phyloP scores from a whole-genome alignment of 2,113 vertebrate genomes.

The Emydura subglobosa region DNA sequence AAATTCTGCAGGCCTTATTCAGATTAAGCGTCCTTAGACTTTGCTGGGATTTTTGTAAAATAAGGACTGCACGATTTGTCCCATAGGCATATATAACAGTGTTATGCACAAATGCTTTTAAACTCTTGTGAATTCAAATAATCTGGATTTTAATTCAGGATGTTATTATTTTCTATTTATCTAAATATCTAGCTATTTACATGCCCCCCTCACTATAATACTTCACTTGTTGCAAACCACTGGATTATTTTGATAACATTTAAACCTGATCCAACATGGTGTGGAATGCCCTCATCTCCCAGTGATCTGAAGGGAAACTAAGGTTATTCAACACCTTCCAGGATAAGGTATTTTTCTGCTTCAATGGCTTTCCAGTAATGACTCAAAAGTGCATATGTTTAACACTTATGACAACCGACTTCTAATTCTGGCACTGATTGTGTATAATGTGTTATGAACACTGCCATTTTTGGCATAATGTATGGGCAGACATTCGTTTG shows the following conservation, averaged over 20 bases:
- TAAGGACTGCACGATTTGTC: neutral
- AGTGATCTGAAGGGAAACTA: neutral
- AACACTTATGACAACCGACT: neutral
- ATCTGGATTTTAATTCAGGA: neutral
- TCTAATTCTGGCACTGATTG: neutral
- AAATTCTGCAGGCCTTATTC: neutral
- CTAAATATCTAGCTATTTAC: neutral
- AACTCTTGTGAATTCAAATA: neutral
- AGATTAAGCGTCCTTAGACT: neutral
- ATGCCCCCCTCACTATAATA: neutral
- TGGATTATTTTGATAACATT: neutral
- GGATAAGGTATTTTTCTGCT: neutral
- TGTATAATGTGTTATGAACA: constrained; percentile 16
- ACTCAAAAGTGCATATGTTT: constrained; percentile 7
- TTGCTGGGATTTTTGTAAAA: neutral
- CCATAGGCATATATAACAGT: neutral
- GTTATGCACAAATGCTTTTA: neutral
- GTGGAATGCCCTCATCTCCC: constrained; percentile 1
- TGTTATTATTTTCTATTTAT: neutral
- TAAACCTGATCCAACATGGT: neutral
- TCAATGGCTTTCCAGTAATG: neutral
- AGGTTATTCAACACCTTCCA: neutral
- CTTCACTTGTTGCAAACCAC: neutral
- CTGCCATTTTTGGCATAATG: constrained; percentile 36
- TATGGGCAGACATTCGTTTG: neutral